Evolutionary conservation across 2,113 vertebrate species (phyloP).

Genomic region (Oceanites oceanicus): DNA sequence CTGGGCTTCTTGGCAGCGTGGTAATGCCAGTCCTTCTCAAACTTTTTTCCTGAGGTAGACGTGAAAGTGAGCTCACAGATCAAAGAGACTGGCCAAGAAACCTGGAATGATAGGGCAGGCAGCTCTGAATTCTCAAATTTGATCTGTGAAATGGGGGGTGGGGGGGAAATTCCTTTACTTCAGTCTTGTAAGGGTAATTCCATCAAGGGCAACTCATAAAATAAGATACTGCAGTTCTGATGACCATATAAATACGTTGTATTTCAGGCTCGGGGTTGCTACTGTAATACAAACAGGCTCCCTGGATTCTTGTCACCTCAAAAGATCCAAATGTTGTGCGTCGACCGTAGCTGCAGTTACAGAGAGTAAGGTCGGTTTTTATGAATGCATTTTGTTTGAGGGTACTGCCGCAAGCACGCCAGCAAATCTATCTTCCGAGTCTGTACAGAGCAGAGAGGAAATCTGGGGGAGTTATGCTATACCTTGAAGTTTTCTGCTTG

Average conservation of each 20-base stretch:
- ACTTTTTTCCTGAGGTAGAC: not conserved
- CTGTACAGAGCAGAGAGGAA: not conserved
- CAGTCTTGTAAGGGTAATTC: not conserved
- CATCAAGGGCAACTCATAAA: not conserved
- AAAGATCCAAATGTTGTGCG: not conserved
- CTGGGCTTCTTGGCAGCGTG: not conserved
- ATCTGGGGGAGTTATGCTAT: not conserved
- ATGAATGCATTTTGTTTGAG: not conserved
- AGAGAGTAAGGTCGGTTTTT: not conserved
- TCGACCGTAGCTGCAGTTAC: not conserved
- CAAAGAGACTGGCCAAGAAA: not conserved
- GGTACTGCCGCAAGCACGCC: not conserved
- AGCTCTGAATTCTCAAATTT: not conserved
- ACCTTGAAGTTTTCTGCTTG: not conserved
- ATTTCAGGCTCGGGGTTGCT: not conserved
- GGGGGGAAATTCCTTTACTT: not conserved
- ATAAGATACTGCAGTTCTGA: not conserved
- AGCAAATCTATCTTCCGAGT: not conserved
- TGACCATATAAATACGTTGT: not conserved
- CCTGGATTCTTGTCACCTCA: not conserved
- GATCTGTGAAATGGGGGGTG: not conserved
- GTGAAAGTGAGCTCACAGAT: not conserved
- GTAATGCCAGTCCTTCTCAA: not conserved
- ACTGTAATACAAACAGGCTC: not conserved
- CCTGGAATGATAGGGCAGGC: not conserved